A percentile compares a stretch with the other conserved stretches of the same genome.
phyloP scores from a whole-genome alignment of 2,113 vertebrate species.

The Oryzias melastigma region DNA sequence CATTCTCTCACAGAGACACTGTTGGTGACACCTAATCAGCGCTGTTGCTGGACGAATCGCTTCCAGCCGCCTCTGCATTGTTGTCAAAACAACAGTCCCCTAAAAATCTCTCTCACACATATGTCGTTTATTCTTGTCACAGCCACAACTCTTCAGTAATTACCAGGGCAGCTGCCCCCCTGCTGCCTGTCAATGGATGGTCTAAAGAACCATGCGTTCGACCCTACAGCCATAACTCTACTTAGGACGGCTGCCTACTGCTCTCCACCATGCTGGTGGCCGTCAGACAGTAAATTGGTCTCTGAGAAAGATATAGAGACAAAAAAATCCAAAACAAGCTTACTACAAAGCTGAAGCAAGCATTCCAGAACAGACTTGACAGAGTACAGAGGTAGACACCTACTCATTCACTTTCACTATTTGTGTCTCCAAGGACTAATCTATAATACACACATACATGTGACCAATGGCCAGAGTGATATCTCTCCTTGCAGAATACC shows the following conservation, averaged over 20 bases:
- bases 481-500: conserved; percentile 55
- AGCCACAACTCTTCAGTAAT: conserved; percentile 81
- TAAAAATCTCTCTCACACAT: conserved; percentile 63
- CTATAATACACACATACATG: conserved; percentile 54
- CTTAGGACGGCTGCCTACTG: conserved; percentile 52
- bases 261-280: conserved; percentile 39
- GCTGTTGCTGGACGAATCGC: conserved; percentile 72
- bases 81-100: conserved; percentile 75
- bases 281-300: conserved; percentile 68
- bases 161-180: conserved; percentile 74
- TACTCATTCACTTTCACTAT: conserved; percentile 45
- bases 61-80: conserved; percentile 68
- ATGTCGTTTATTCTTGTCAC: conserved; percentile 67
- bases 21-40: conserved; percentile 74
- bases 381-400: conserved; percentile 36
- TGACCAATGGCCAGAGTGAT: conserved; percentile 53
- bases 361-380: conserved; percentile 30
- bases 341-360: conserved; percentile 15
- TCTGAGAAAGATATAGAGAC: conserved; percentile 54
- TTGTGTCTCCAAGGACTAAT: conserved; percentile 63
- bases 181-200: conserved; percentile 78
- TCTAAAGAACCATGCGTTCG: conserved; percentile 69
- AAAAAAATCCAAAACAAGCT: conserved; percentile 43
- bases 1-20: conserved; percentile 34
- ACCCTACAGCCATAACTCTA: conserved; percentile 79